Base-by-base conservation (phyloP, 2,888 invertebrate species). In the Pediacus dermestoides region DNA sequence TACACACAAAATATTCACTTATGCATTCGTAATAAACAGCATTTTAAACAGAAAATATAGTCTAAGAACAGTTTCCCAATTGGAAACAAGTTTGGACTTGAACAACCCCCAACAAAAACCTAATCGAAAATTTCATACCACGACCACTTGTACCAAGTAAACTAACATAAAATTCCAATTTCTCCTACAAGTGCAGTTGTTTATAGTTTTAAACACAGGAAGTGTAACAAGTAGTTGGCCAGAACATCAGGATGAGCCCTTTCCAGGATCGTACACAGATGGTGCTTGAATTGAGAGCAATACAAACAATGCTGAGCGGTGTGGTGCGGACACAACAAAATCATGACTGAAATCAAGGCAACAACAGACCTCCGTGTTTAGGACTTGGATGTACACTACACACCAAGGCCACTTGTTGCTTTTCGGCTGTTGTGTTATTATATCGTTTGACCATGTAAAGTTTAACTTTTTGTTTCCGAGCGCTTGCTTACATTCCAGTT, bases 181-280 rank as follows among this genome's bases (percentile, higher is more conserved):
- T 30, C 30, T 28, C 15, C 28, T 16, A 27, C 27, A 21, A 34
- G 36, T 32, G 30, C n/a, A n/a, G 44, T 46, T 52, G 52, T 51
- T 52, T 52, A 51, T 51, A 47, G 49, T 53, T 53, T 51, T 39
- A 42, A 35, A 31, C 42, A 32, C 40, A 43, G 46, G 39, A 47
- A 44, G 51, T 47, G 56, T 56, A 56, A 56, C 56, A 56, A 56
- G 56, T 56, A 48, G 56, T 54, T 53, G 56, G 52, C 50, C 44
- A 35, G 43, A 26, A 39, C 39, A 34, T n/a, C n/a, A n/a, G n/a
- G n/a, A n/a, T n/a, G n/a, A n/a, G n/a, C n/a, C n/a, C n/a, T n/a
- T n/a, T n/a, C n/a, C n/a, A 41, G 42, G 39, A 39, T 43, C 38
- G 21, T 34, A 11, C 37, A 45, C 48, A 47, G 48, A 48, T 47